phyloP scores from a whole-genome alignment of 92 coral and sea anemone species.

The Umimayanthus kanabou region DNA sequence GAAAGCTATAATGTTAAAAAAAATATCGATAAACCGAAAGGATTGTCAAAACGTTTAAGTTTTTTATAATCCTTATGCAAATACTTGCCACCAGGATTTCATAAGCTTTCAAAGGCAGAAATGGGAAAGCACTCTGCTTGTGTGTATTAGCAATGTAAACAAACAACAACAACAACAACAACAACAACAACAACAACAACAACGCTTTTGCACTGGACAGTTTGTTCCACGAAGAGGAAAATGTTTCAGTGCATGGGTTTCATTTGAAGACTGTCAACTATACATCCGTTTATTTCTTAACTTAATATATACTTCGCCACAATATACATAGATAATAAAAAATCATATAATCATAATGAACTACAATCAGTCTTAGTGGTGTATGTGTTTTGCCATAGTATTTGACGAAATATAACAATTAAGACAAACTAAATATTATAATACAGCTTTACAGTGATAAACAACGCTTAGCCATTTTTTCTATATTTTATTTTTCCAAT shows the following conservation, averaged over 20 bases:
- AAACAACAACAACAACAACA: neutral
- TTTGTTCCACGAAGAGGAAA: neutral
- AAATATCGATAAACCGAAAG: no score
- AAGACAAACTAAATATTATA: no score
- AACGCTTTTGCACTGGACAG: neutral
- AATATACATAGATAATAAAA: no score
- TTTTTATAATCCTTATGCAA: no score
- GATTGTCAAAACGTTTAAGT: no score
- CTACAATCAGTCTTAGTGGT: neutral
- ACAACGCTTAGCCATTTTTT: no score
- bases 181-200: neutral
- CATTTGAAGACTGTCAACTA: neutral
- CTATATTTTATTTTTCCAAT: neutral
- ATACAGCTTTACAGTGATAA: neutral
- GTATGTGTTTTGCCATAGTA: neutral
- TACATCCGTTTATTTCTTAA: neutral
- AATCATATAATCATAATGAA: neutral
- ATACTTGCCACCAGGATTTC: neutral
- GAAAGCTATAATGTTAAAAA: neutral
- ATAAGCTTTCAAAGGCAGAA: neutral
- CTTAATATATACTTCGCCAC: neutral
- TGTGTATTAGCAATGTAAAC: neutral
- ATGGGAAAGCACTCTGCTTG: neutral
- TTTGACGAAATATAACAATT: neutral
- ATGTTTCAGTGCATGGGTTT: neutral